A percentile compares a stretch with the other conserved stretches of the same genome.
Conservation (phyloP, 2,888 invertebrate genomes). For the Acanthosepion lycidas region DNA sequence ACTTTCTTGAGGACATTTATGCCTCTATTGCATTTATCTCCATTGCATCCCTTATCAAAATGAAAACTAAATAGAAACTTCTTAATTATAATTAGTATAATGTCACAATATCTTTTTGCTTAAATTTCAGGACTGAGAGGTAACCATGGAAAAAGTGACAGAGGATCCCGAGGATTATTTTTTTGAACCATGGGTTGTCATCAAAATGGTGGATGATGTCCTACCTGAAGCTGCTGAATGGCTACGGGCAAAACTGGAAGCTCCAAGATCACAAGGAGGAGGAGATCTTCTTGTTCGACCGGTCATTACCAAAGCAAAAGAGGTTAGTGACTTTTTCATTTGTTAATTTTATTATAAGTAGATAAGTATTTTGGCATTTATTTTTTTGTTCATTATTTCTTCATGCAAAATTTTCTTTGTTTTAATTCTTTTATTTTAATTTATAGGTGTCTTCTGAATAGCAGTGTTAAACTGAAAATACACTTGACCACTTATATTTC, state of each 20-base stretch:
- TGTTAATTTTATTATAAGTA: not conserved
- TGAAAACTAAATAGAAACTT: no score
- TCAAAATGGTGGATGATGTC: constrained; percentile 66
- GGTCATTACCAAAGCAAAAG: constrained; percentile 63
- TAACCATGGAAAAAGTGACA: constrained; percentile 39
- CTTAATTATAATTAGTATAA: not conserved
- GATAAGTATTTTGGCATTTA: not conserved
- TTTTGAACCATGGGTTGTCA: constrained; percentile 66
- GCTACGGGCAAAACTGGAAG: constrained; percentile 67
- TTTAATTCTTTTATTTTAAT: not conserved
- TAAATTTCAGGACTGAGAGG: not conserved
- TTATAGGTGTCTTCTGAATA: not conserved
- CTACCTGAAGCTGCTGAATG: constrained; percentile 67
- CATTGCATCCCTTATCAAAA: no score
- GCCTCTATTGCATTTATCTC: no score
- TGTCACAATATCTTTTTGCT: no score
- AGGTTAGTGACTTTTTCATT: constrained; percentile 56
- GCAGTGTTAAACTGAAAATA: not conserved
- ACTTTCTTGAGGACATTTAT: no score
- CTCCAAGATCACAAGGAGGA: constrained; percentile 61
- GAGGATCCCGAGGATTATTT: constrained; percentile 48
- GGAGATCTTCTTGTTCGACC: constrained; percentile 65
- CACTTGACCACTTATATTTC: no score
- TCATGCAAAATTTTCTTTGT: not conserved
- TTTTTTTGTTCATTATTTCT: not conserved